Evolutionary conservation across 1,140 invertebrate species (phyloP), one percentile per base, ranked within the genome.

Genomic region (Caenorhabditis tropicalis): DNA sequence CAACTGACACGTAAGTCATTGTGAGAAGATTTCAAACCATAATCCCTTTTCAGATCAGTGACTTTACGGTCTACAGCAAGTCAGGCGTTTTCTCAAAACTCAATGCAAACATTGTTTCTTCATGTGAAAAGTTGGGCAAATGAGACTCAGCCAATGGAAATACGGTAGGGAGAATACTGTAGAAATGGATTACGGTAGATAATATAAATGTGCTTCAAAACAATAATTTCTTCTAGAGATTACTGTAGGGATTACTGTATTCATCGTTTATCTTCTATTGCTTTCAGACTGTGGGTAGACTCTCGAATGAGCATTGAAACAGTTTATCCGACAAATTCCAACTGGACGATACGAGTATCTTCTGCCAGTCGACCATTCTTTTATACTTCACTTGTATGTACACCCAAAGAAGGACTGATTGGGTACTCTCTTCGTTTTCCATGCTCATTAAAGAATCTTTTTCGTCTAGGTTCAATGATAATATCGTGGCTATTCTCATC

Each of bases 381-480:
- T 39, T 81, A 87, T 49, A 87, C 86, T 10, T 79, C 81, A 4
- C 84, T 87, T 29, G 16, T 82, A 3, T 87, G 86, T 43, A 86
- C 21, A 33, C 58, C 56, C n/a, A 79, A 60, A 65, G 83, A 83
- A 24, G 65, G 81, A 60, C 70, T 80, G 29, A 36, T 27, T 6
- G 87, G 60, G 86, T 84, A 74, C 19, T 10, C 27, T 31, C 31
- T 2, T 7, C n/a, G 12, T 24, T 5, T 1, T 15, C 21, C 9
- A 60, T 9, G 4, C 7, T 60, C 0, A 43, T 10, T 2, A 2
- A 16, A 5, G 0, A 46, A 33, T 3, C 2, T 36, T n/a, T 43
- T 51, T 49, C 6, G 27, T 74, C 1, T 29, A 74, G 60, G 27
- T 60, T 83, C 33, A 36, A 46, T 24, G 70, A 56, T 19, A 83